Evolutionary conservation across 2,888 invertebrate species (phyloP).

Genomic region (Chouioia cunea): DNA sequence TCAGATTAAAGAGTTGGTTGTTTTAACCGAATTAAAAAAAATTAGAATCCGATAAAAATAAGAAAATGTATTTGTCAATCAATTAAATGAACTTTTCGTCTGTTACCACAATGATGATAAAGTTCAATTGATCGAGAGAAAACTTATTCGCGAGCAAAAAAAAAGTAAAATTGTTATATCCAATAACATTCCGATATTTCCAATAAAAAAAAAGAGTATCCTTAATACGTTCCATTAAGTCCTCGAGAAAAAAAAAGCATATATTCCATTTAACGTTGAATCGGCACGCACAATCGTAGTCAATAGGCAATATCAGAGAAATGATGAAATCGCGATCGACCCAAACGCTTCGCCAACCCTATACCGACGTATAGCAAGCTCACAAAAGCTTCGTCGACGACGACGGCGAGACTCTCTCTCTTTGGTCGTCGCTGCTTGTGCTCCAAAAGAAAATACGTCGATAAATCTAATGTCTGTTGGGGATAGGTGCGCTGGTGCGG

Average conservation of each 20-base stretch:
- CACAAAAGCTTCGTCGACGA: conserved; percentile 21
- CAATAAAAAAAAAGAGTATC: background rate
- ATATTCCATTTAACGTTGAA: background rate
- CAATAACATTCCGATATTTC: background rate
- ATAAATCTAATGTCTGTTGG: conserved; percentile 58
- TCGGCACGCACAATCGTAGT: conserved; percentile 19
- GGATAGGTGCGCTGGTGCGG: conserved; percentile 50
- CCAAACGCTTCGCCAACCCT: background rate
- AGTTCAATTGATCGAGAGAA: no score
- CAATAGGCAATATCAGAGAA: conserved; percentile 14
- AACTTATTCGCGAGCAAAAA: no score
- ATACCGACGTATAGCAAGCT: background rate
- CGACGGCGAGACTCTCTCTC: background rate
- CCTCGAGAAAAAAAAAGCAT: no score
- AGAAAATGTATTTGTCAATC: no score
- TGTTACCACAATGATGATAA: no score
- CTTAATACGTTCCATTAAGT: no score
- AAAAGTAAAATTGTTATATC: background rate
- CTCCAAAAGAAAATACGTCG: conserved; percentile 58
- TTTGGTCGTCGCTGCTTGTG: conserved; percentile 21
- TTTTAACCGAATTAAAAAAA: no score
- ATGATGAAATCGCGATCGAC: conserved; percentile 21
- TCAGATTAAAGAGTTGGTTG: no score
- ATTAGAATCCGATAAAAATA: no score
- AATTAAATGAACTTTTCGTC: no score